Base-by-base conservation (phyloP, 1,140 invertebrate genomes). In the Aporrectodea caliginosa region DNA sequence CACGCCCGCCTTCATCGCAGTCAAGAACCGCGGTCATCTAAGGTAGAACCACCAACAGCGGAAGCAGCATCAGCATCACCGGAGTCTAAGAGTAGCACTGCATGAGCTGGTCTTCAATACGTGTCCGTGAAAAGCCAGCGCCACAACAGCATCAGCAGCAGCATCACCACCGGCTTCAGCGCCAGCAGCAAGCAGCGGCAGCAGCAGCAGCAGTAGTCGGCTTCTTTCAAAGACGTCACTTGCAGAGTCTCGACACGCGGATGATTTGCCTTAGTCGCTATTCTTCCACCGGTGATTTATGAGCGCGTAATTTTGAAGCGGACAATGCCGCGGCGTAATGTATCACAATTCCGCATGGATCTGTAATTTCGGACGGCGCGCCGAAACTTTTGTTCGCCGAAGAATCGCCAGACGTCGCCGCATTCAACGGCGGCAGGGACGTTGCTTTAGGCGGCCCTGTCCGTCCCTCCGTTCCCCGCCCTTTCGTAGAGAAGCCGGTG, bases 271-370 rank as follows among this genome's bases (percentile, higher is more conserved):
- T 0, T 16, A 32, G 30, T 12, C n/a, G 6, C 27, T 27, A 14
- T 29, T 35, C 32, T 1, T 43, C 27, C 70, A 30, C 31, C 0
- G 30, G 29, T n/a, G 31, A 14, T 16, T 43, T 16, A 35, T 71
- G 31, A 58, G 29, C 58, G 27, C 16, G 73, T 76, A 34, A n/a
- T 70, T 29, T 30, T 73, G 43, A 79, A 70, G 69, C 22, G 75
- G 58, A 74, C 76, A 34, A 75, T 76, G 72, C 12, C 35, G 75
- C 35, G 76, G 43, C 31, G 35, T 78, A 58, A 79, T 77, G 16
- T 79, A 58, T 58, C 43, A 58, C 43, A 58, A 12, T 58, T 22
- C 43, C 43, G 43, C 43, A 6, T 22, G 43, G 6, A 6, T 6
- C 43, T 22, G 6, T 12, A 12, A 58, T 22, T 58, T 6, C 22